phyloP scores from a whole-genome alignment of 1,140 invertebrate genomes.

The Elysia chlorotica region DNA sequence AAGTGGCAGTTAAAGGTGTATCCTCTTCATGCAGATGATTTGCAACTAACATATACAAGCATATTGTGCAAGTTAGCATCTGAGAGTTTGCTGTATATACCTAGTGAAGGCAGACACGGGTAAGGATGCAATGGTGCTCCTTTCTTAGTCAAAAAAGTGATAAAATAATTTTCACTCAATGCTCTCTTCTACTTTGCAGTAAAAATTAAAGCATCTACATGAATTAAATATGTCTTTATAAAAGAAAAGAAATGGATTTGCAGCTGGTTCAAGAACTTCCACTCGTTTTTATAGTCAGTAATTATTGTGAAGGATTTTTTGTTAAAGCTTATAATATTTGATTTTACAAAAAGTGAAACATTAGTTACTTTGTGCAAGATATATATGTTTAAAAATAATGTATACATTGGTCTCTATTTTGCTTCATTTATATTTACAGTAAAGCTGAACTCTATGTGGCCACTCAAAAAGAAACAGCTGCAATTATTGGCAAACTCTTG shows the following conservation, averaged over 20 bases:
- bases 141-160: background rate
- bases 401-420: background rate
- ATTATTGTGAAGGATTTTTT: background rate
- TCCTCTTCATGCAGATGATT: conserved; percentile 20
- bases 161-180: background rate
- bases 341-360: background rate
- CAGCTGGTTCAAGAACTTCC: background rate
- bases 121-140: too few relatives aligned
- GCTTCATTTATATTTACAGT: background rate
- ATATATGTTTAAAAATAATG: background rate
- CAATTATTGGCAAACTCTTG: conserved; percentile 19
- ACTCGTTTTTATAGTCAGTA: background rate
- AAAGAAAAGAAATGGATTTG: background rate
- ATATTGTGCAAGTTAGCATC: conserved; percentile 20
- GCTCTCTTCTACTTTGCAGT: too few relatives aligned
- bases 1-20: conserved; percentile 24
- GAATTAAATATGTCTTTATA: background rate
- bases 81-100: conserved; percentile 23
- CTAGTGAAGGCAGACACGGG: conserved; percentile 21
- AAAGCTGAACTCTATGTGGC: conserved; percentile 24
- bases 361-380: background rate
- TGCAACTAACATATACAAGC: conserved; percentile 17
- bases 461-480: conserved; percentile 21
- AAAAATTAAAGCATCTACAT: background rate
- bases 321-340: background rate